Evolutionary conservation across 1,140 invertebrate genomes (phyloP).

Genomic region (Acyrthosiphon pisum): DNA sequence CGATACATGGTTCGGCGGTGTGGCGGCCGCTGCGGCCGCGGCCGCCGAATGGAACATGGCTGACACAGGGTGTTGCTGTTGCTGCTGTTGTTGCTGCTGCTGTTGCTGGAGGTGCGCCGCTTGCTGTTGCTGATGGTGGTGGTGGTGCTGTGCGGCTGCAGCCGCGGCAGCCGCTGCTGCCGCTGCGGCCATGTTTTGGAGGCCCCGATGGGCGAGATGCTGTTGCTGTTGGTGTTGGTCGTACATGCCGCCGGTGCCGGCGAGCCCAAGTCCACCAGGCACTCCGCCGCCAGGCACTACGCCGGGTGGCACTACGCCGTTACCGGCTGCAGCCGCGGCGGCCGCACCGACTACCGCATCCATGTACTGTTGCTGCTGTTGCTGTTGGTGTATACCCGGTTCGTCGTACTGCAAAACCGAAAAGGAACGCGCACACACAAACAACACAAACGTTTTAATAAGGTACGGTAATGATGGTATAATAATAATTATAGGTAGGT

Average conservation of each 20-base stretch:
- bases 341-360: constrained; percentile 42
- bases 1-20: constrained; percentile 68
- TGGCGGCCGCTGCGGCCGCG: constrained; percentile 72
- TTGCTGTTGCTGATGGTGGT: constrained; percentile 12
- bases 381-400: constrained; percentile 39
- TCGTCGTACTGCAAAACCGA: constrained; percentile 45
- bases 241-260: constrained; percentile 30
- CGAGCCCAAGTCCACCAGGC: background rate
- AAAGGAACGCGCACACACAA: constrained; percentile 36
- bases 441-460: constrained; percentile 45
- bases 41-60: constrained; percentile 39
- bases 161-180: constrained; percentile 30
- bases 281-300: background rate
- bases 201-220: constrained; percentile 39
- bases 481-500: background rate
- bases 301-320: constrained; percentile 32
- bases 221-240: constrained; percentile 49
- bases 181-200: constrained; percentile 40
- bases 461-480: constrained; percentile 6
- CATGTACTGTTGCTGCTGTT: constrained; percentile 49
- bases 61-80: constrained; percentile 24
- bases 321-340: constrained; percentile 27
- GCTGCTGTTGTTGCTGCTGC: background rate
- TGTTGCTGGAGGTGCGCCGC: background rate
- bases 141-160: constrained; percentile 10